Percentiles rank a stretch among this genome's conserved stretches.
These are phyloP conservation scores for Wasmannia auropunctata DNA, from an alignment of 1,140 invertebrate genomes.

Conservation along the genomic window DNA sequence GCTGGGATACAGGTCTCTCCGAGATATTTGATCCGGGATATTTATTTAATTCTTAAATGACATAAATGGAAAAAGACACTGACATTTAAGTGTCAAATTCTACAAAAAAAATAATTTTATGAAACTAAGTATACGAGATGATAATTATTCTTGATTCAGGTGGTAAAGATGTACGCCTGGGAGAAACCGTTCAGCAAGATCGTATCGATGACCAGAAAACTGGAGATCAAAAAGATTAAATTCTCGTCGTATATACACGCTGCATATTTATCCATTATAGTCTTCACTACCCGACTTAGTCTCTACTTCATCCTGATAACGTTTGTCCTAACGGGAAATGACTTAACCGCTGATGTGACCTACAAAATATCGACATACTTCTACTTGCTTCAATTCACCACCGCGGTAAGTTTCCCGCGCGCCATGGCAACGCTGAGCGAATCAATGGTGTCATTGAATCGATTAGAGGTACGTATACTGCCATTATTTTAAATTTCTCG, in stretches of 20 bases:
- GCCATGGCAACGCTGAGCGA: conserved; percentile 89
- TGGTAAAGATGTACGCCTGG: conserved; percentile 94
- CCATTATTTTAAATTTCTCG: neutral
- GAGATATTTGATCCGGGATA: neutral
- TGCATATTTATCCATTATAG: conserved; percentile 89
- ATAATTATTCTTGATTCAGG: conserved; percentile 77
- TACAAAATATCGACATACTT: conserved; percentile 89
- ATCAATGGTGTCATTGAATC: conserved; percentile 88
- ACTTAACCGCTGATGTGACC: conserved; percentile 89
- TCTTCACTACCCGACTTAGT: conserved; percentile 90
- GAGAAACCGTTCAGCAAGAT: conserved; percentile 89
- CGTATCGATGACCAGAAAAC: conserved; percentile 85
- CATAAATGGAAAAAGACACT: too few relatives aligned
- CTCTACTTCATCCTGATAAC: conserved; percentile 91
- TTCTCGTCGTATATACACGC: conserved; percentile 90
- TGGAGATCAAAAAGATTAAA: conserved; percentile 89
- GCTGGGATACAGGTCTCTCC: conserved; percentile 88
- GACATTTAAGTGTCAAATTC: neutral
- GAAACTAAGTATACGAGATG: neutral
- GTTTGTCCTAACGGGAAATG: conserved; percentile 88
- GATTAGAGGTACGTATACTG: conserved; percentile 81
- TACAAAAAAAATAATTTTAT: neutral
- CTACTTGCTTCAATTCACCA: conserved; percentile 87
- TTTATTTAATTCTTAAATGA: too few relatives aligned
- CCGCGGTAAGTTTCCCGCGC: conserved; percentile 90